Percentiles rank a stretch among this genome's conserved stretches.
phyloP scores from a whole-genome alignment of 2,113 vertebrate genomes.

The Silurus meridionalis region DNA sequence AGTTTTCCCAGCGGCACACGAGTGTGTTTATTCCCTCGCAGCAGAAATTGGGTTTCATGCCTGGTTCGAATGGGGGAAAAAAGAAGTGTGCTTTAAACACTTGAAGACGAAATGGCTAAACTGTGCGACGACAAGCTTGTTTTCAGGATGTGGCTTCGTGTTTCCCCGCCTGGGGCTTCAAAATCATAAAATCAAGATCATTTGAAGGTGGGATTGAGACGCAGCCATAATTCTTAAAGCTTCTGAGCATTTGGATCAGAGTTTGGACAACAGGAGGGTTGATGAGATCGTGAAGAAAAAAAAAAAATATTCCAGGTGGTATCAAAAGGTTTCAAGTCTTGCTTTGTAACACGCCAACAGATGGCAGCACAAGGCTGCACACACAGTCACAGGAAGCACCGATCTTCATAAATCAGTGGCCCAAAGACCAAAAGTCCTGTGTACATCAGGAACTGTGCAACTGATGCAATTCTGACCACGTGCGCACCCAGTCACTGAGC shows the following conservation, averaged over 20 bases:
- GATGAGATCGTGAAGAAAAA: not conserved
- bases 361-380: no score
- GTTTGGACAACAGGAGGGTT: not conserved
- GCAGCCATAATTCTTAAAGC: not conserved
- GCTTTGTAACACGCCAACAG: no score
- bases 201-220: not conserved
- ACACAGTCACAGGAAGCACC: no score
- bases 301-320: no score
- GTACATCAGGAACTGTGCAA: no score
- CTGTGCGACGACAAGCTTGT: not conserved
- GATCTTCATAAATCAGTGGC: no score
- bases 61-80: not conserved
- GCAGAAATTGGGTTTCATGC: not conserved
- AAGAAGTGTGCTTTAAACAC: not conserved
- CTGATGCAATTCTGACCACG: no score
- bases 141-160: not conserved
- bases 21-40: not conserved
- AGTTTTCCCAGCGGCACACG: not conserved
- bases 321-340: no score
- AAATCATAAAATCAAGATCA: not conserved
- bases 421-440: no score
- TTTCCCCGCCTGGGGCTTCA: not conserved
- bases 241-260: not conserved
- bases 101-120: not conserved
- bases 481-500: no score